Evolutionary conservation across 2,113 vertebrate genomes (phyloP).

Genomic region (Zosterops lateralis): DNA sequence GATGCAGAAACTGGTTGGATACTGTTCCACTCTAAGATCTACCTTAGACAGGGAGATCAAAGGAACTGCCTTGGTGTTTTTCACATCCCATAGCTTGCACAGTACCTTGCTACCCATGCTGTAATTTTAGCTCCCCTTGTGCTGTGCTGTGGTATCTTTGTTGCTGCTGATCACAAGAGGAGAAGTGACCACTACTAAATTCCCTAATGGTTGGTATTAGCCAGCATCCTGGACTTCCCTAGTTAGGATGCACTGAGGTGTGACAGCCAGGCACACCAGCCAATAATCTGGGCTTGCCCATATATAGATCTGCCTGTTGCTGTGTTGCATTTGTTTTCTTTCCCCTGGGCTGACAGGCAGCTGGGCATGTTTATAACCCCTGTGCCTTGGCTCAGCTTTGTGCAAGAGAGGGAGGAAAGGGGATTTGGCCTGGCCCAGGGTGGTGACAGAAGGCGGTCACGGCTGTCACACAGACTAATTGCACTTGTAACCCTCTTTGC

Average conservation of each 20-base stretch:
- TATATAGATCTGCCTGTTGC: slow-evolving; percentile 28
- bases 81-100: background rate
- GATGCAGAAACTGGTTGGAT: background rate
- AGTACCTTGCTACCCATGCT: background rate
- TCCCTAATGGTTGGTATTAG: background rate
- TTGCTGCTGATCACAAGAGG: background rate
- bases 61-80: background rate
- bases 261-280: background rate
- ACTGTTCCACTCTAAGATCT: background rate
- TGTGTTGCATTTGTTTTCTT: background rate
- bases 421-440: background rate
- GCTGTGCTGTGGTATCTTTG: background rate
- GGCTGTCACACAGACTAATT: slow-evolving; percentile 39
- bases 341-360: slow-evolving; percentile 1
- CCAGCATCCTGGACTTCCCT: background rate
- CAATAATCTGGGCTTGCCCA: slow-evolving; percentile 7
- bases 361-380: background rate
- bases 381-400: background rate
- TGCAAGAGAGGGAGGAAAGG: slow-evolving; percentile 11
- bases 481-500: slow-evolving; percentile 23
- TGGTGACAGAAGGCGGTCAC: slow-evolving; percentile 35
- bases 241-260: background rate
- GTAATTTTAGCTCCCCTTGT: background rate
- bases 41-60: background rate
- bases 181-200: background rate